Base-by-base conservation (phyloP, 2,888 invertebrate genomes). In the Suillia variegata region DNA sequence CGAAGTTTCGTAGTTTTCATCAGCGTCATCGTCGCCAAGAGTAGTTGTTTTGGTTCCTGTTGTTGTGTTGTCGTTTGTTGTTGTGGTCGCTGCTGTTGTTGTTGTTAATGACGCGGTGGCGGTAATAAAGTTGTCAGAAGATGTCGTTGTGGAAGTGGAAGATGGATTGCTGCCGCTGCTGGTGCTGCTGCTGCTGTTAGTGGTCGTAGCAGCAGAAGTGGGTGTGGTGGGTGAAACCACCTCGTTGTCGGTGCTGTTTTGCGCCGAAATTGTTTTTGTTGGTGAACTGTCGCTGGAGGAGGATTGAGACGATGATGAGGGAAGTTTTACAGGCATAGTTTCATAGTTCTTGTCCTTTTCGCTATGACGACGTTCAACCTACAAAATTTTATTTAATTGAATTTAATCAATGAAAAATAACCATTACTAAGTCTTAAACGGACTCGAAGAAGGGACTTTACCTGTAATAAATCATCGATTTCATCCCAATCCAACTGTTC, bases 401-500 rank as follows among this genome's bases (percentile, higher is more conserved):
- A 1, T 17, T 57, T 12, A 5, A 10, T 6, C 31, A n/a, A 47
- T 45, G 6, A 1, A 48, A 13, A 52, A 1, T 31, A 3, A 20
- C 8, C 12, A 20, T 13, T 22, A 8, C 1, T n/a, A n/a, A n/a
- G n/a, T n/a, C n/a, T 33, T 8, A 2, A n/a, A 54, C 8, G 26
- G 8, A 22, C n/a, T 21, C 13, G 20, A 56, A n/a, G 33, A 31
- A 12, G 6, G 31, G 31, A 31, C 18, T 18, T 55, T 60, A 72
- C 75, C 80, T 88, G 88, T 61, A 89, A 79, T 31, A 90, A 78
- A 67, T 90, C 88, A 73, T 89, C 89, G 38, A 89, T 80, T 73
- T 89, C 89, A 75, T 89, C 89, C 88, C 89, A 88, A 69, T 89
- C 86, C 71, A 87, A 81, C 59, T 85, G 85, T 67, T 88, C 88